phyloP scores from a whole-genome alignment of 2,888 invertebrate species.

The Dasypogon diadema region DNA sequence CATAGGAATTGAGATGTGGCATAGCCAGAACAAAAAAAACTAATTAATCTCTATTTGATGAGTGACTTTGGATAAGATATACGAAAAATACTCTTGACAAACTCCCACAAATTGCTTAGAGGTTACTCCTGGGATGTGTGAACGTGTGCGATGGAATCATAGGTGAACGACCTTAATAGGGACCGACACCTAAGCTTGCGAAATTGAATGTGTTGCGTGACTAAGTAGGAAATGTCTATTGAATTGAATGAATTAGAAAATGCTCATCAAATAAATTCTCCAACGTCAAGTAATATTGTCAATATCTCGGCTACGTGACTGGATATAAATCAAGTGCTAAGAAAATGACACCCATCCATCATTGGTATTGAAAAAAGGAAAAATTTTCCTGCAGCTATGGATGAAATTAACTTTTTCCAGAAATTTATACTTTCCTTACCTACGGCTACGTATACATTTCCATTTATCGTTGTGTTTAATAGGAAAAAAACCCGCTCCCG shows the following conservation, averaged over 20 bases:
- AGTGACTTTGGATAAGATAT: too few species aligned
- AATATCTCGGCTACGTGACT: slow-evolving; percentile 33
- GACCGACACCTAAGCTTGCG: too few species aligned
- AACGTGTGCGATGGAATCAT: too few species aligned
- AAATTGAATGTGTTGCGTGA: slow-evolving; percentile 21
- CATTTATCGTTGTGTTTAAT: slow-evolving; percentile 14
- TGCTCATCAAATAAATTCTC: slow-evolving; percentile 30
- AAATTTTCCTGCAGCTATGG: slow-evolving; percentile 13
- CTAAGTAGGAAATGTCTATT: slow-evolving; percentile 6
- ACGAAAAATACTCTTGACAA: too few species aligned
- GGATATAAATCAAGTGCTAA: slow-evolving; percentile 33
- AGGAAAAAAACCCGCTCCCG: background rate
- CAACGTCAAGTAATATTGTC: slow-evolving; percentile 36
- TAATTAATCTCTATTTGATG: too few species aligned
- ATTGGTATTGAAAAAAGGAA: slow-evolving; percentile 4
- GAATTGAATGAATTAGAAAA: slow-evolving; percentile 31
- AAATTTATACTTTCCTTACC: slow-evolving; percentile 38
- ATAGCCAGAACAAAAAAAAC: too few species aligned
- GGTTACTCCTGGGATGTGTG: too few species aligned
- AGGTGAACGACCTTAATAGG: too few species aligned
- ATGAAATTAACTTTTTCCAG: slow-evolving; percentile 39
- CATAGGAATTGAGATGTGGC: too few species aligned
- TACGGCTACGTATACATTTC: slow-evolving; percentile 24
- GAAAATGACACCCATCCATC: slow-evolving; percentile 36
- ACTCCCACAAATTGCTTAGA: too few species aligned